These are phyloP conservation scores for Cydia pomonella DNA, from an alignment of 1,140 invertebrate genomes.

Conservation along the genomic window DNA sequence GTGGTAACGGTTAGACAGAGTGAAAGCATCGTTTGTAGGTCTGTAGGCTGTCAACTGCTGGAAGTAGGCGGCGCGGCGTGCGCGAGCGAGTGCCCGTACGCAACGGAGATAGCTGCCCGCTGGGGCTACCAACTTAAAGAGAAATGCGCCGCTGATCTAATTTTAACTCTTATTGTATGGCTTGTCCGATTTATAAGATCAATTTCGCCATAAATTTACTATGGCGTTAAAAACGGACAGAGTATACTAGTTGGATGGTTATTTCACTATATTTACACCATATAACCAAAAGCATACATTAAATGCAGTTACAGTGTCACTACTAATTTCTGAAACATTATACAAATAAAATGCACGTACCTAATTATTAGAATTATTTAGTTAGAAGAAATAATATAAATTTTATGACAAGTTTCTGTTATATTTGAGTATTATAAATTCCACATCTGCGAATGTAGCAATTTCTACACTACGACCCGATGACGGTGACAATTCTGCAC, in stretches of 20 bases:
- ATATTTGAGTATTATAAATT: no score
- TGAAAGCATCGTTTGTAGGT: constrained; percentile 72
- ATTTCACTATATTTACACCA: not conserved
- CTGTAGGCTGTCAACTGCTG: constrained; percentile 65
- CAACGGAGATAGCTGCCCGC: constrained; percentile 71
- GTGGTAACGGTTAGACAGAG: constrained; percentile 37
- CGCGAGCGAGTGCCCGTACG: constrained; percentile 63
- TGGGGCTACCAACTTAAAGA: constrained; percentile 60
- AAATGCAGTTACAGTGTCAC: not conserved
- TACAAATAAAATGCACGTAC: no score
- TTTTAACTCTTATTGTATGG: constrained; percentile 19
- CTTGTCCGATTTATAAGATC: no score
- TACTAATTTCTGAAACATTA: not conserved
- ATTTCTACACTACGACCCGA: not conserved
- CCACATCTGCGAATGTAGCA: not conserved
- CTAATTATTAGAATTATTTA: no score
- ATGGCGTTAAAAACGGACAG: no score
- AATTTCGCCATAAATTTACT: no score
- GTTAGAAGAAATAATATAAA: no score
- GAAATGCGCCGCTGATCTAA: constrained; percentile 67
- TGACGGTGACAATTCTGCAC: not conserved
- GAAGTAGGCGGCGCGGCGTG: constrained; percentile 55
- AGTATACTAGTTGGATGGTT: not conserved
- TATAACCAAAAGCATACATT: no score
- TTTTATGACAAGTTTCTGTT: no score